Conservation (phyloP, 2,888 invertebrate species). For the Zootermopsis nevadensis region DNA sequence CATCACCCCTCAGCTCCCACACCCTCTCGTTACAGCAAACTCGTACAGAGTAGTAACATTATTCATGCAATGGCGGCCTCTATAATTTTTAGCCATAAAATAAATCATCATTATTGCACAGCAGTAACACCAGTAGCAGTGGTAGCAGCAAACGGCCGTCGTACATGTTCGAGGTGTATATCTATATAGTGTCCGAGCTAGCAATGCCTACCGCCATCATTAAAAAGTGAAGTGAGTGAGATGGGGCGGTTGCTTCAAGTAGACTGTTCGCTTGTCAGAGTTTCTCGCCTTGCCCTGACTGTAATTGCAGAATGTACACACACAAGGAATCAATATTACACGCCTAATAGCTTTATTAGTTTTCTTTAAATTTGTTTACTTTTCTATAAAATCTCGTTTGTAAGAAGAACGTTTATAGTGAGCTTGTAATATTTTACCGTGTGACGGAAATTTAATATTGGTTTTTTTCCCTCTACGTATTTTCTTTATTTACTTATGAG, state of each 20-base stretch:
- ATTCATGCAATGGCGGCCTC: slow-evolving; percentile 56
- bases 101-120: slow-evolving; percentile 72
- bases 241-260: neutral
- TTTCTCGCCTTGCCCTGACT: too few relatives aligned
- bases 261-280: too few relatives aligned
- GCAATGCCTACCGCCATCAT: slow-evolving; percentile 31
- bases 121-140: slow-evolving; percentile 63
- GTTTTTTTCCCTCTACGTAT: too few relatives aligned
- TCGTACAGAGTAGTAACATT: slow-evolving; percentile 48
- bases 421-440: too few relatives aligned
- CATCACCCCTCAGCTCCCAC: slow-evolving; percentile 54
- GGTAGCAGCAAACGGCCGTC: slow-evolving; percentile 48
- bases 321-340: too few relatives aligned
- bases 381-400: too few relatives aligned
- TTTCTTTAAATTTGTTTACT: too few relatives aligned
- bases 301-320: too few relatives aligned
- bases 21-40: slow-evolving; percentile 53
- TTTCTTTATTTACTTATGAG: too few relatives aligned
- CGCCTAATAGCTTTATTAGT: too few relatives aligned
- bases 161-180: slow-evolving; percentile 42
- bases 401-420: too few relatives aligned
- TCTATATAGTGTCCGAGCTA: slow-evolving; percentile 21
- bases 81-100: slow-evolving; percentile 69
- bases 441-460: too few relatives aligned
- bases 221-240: slow-evolving; percentile 36